A percentile compares a stretch with the other conserved stretches of the same genome.
These are phyloP conservation scores for Acinonyx jubatus DNA, from an alignment of 2,113 vertebrate genomes.

Conservation along the genomic window DNA sequence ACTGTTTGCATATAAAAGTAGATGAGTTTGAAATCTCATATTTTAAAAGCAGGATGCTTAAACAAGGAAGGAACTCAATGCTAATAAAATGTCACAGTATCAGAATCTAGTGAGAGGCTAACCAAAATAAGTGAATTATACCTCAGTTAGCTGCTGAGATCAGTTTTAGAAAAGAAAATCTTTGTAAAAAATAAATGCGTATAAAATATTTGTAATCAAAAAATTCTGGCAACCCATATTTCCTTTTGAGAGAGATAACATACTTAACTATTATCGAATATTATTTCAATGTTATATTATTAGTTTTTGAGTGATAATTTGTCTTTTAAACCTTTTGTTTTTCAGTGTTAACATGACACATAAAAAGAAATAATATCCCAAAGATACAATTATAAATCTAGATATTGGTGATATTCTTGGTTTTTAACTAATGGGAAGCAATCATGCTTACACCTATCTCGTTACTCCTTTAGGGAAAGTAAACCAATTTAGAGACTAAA, in stretches of 20 bases:
- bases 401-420: neutral
- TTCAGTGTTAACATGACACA: neutral
- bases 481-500: neutral
- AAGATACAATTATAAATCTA: neutral
- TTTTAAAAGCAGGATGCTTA: neutral
- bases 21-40: neutral
- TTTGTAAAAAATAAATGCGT: neutral
- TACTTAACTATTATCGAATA: neutral
- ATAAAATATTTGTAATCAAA: neutral
- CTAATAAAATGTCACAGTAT: neutral
- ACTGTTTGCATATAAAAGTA: neutral
- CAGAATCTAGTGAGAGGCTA: neutral
- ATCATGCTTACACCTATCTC: neutral
- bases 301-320: neutral
- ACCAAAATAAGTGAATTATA: neutral
- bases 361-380: neutral
- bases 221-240: neutral
- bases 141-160: neutral
- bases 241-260: neutral
- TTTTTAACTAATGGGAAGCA: slow-evolving; percentile 9
- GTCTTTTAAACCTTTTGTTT: neutral
- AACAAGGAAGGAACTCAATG: neutral
- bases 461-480: neutral
- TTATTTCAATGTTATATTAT: neutral
- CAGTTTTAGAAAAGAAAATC: neutral